Evolutionary conservation across 2,113 vertebrate species (phyloP), one percentile per base, ranked within the genome.

Genomic region (Otus sunia): DNA sequence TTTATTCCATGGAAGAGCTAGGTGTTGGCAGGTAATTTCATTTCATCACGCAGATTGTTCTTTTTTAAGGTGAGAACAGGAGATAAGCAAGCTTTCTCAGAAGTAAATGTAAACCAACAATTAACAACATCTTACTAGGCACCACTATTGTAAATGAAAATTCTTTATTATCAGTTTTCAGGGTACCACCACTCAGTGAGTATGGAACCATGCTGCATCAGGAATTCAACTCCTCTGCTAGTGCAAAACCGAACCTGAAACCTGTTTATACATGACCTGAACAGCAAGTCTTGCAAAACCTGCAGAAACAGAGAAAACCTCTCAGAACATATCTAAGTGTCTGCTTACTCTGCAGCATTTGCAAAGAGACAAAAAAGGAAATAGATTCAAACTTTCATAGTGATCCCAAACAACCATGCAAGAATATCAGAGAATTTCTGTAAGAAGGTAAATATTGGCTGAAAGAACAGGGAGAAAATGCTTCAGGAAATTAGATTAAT

Each of bases 361-460:
- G 36, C 45, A 69, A 88, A 55, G 21, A 72, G 6, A 4, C 39
- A 56, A 53, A 59, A 75, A 43, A 3, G 10, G 11, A 78, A 87
- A 77, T 8, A 12, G 9, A 3, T 66, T 63, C 21, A 82, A 59
- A 71, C 37, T 50, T 82, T 82, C 66, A 67, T 1, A 67, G 37
- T 45, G 47, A 71, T 56, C 32, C 41, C 56, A 37, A 82, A 19
- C 21, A 92, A 25, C 47, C 2, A 10, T 49, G 13, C 30, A 62
- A 85, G 66, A 75, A 19, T 53, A 82, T 15, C 71, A 82, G 45
- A 34, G 77, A 85, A 39, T 53, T 81, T 55, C 63, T 84, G 59
- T 68, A 77, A 91, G 34, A 39, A 84, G 55, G 29, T 64, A 86
- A 88, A 88, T 91, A 90, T 79, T 93, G 86, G 55, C 84, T 91